Evolutionary conservation across 2,888 invertebrate genomes (phyloP).

Genomic region (Salticus scenicus): DNA sequence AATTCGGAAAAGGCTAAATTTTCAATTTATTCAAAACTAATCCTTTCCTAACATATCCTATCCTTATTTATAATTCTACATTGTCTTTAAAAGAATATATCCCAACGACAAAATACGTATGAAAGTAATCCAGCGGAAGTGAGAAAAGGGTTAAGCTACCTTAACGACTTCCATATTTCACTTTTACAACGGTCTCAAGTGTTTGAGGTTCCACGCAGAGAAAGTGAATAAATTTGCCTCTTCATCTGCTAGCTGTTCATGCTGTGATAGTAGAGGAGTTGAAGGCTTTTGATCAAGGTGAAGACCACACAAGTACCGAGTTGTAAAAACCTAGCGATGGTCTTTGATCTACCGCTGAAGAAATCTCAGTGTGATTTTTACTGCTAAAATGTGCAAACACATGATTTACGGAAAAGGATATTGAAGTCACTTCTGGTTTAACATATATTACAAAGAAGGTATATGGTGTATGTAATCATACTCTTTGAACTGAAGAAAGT

Average conservation of each 20-base stretch:
- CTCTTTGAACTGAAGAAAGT: no score
- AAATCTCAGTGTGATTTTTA: no score
- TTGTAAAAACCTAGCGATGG: background rate
- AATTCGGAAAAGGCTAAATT: background rate
- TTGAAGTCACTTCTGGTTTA: no score
- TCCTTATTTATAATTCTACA: background rate
- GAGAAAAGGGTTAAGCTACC: constrained; percentile 33
- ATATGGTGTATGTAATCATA: no score
- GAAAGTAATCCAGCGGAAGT: constrained; percentile 18
- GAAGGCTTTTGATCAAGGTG: constrained; percentile 1
- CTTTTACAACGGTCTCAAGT: constrained; percentile 33
- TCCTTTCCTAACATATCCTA: background rate
- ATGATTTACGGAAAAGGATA: no score
- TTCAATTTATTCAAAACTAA: background rate
- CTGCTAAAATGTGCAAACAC: no score
- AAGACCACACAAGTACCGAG: constrained; percentile 14
- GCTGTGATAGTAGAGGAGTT: background rate
- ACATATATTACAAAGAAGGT: no score
- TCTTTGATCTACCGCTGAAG: background rate
- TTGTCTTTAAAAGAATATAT: background rate
- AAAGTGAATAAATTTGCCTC: background rate
- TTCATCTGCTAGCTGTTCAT: constrained; percentile 12
- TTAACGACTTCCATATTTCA: constrained; percentile 33
- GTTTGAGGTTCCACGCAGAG: background rate
- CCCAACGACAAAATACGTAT: background rate